Percentiles rank a stretch among this genome's conserved stretches.
These are phyloP conservation scores for Hypomesus transpacificus DNA, from an alignment of 2,113 vertebrate species.

Conservation along the genomic window DNA sequence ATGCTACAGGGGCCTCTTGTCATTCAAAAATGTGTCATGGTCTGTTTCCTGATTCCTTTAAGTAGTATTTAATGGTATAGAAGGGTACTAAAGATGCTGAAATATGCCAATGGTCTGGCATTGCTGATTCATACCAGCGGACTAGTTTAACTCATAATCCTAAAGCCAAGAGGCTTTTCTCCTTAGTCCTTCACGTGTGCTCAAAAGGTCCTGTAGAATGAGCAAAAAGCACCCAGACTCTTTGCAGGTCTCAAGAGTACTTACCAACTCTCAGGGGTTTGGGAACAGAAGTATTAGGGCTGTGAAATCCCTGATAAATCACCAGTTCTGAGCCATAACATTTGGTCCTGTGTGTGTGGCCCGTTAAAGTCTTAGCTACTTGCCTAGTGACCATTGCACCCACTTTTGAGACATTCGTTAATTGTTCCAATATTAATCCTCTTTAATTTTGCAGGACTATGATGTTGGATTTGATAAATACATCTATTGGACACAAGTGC, in stretches of 20 bases:
- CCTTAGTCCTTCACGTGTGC: constrained; percentile 54
- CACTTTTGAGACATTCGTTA: neutral
- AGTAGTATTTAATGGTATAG: constrained; percentile 9
- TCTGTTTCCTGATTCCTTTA: neutral
- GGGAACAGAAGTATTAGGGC: constrained; percentile 24
- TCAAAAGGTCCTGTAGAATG: constrained; percentile 24
- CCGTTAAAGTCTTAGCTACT: too few species aligned
- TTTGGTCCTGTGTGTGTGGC: too few species aligned
- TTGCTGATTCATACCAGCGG: constrained; percentile 19
- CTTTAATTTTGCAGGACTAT: too few species aligned
- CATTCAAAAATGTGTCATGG: constrained; percentile 7
- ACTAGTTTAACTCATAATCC: constrained; percentile 33
- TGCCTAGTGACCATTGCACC: neutral
- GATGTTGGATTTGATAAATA: too few species aligned
- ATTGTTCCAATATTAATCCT: neutral
- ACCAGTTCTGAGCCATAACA: neutral
- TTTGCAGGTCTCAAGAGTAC: constrained; percentile 17
- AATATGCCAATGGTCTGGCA: constrained; percentile 37
- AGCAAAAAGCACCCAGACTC: constrained; percentile 33
- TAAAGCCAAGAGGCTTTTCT: constrained; percentile 44
- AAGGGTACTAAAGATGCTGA: constrained; percentile 25
- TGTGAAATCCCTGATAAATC: neutral
- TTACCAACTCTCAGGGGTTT: constrained; percentile 20
- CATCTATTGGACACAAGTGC: too few species aligned
- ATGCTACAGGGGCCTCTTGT: constrained; percentile 12